These are phyloP conservation scores for Casuarius casuarius DNA, from an alignment of 2,113 vertebrate species.

Conservation along the genomic window DNA sequence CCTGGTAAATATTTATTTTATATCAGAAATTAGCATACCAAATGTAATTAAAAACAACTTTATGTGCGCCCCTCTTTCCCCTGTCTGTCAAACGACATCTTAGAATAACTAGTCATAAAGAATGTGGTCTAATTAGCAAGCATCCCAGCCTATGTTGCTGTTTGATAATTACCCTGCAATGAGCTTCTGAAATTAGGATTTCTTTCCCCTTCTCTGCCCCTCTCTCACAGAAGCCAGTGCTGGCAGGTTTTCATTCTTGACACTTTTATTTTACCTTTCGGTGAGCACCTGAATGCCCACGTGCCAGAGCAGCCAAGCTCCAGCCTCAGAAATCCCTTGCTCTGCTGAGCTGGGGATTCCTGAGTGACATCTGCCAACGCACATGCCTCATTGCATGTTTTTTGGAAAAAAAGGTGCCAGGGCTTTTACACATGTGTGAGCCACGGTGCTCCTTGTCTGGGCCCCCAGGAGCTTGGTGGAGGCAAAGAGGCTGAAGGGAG, in stretches of 20 bases:
- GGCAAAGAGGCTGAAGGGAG: not conserved
- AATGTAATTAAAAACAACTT: constrained; percentile 87
- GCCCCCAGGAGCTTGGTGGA: fast-evolving
- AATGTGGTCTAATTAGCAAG: constrained; percentile 79
- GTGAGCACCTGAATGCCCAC: not conserved
- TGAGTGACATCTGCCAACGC: constrained; percentile 16
- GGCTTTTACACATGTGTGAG: not conserved
- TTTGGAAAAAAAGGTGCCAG: not conserved
- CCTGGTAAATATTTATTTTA: constrained; percentile 87
- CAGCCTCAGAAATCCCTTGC: not conserved
- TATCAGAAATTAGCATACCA: constrained; percentile 89
- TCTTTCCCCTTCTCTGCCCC: not conserved
- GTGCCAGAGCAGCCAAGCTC: not conserved
- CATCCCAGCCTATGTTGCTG: constrained; percentile 50
- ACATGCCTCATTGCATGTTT: fast-evolving
- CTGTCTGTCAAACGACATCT: constrained; percentile 77
- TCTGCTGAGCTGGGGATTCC: not conserved
- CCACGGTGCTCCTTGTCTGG: fast-evolving
- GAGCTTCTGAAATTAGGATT: constrained; percentile 63
- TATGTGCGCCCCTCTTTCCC: constrained; percentile 50
- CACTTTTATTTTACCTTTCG: not conserved
- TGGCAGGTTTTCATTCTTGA: not conserved
- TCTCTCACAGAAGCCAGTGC: not conserved
- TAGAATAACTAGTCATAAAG: constrained; percentile 75
- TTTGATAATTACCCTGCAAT: constrained; percentile 76